Evolutionary conservation across 2,113 vertebrate species (phyloP), one percentile per base, ranked within the genome.

Genomic region (Nanorana parkeri): DNA sequence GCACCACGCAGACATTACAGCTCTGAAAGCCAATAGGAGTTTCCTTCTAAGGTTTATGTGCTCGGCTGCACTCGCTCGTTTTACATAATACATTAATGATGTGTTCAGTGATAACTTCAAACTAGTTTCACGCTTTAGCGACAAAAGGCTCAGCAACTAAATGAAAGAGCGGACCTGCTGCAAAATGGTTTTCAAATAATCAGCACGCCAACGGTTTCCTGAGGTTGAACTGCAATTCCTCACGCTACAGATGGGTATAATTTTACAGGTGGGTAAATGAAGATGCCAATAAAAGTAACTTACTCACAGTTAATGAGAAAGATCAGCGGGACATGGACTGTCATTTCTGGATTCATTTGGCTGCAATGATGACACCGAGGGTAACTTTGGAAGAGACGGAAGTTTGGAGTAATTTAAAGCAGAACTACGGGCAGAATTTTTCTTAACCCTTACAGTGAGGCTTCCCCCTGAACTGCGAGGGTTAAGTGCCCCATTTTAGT

Each of bases 201-300:
- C 36, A 23, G 67, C 41, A 36, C 8, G 32, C 32, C n/a, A 69
- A 47, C 36, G 0, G 4, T 51, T 69, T 51, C 26, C 51, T 71
- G 21, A 71, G 5, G 19, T 55, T 24, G 55, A 73, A 11, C 71
- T 20, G 19, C 52, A 32, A 73, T 73, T 73, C 26, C 28, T 32
- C 51, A 23, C 51, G 55, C 17, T 51, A 28, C 55, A 13, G 28
- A 5, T 5, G 29, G 55, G 32, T 36, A 20, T 23, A n/a, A 75
- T 75, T 75, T 75, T 75, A 75, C 55, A 75, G 72, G 60, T 75
- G 72, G 72, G 72, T 61, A 61, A 75, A 61, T 55, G 20, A 60
- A 75, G 55, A 60, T 29, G 54, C 60, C 56, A 75, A 75, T 61
- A 75, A 75, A 36, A 60, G 72, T 41, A 58, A 60, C 69, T 72